A percentile compares a stretch with the other conserved stretches of the same genome.
Conservation (phyloP, 2,888 invertebrate species). For the Lithosia quadra region DNA sequence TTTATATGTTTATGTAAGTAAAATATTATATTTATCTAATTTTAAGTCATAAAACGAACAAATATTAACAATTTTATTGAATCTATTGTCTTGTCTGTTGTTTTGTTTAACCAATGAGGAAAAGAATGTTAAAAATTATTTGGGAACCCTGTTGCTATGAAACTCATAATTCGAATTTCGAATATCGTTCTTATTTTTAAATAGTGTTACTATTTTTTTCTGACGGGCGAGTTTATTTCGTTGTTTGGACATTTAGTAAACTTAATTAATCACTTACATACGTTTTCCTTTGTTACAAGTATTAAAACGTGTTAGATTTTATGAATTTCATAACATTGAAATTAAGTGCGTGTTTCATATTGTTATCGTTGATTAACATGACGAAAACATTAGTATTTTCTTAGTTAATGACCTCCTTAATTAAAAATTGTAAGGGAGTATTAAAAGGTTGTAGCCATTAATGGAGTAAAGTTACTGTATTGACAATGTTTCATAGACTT, state of each 20-base stretch:
- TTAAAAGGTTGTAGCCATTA: slow-evolving; percentile 7
- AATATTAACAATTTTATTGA: background rate
- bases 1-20: slow-evolving; percentile 80
- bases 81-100: slow-evolving; percentile 29
- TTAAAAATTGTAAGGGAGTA: slow-evolving; percentile 6
- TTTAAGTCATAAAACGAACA: background rate
- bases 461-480: background rate
- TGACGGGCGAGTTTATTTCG: slow-evolving; percentile 19
- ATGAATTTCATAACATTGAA: slow-evolving; percentile 38
- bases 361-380: slow-evolving; percentile 33
- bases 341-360: slow-evolving; percentile 40
- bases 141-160: background rate
- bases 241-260: slow-evolving; percentile 26
- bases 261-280: slow-evolving; percentile 29
- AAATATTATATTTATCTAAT: slow-evolving; percentile 27
- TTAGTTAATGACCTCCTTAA: slow-evolving; percentile 22
- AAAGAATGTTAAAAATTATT: background rate
- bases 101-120: slow-evolving; percentile 18
- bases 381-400: slow-evolving; percentile 18
- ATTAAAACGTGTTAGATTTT: slow-evolving; percentile 30
- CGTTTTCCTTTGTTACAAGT: slow-evolving; percentile 42
- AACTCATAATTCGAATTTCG: background rate
- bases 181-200: background rate
- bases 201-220: background rate
- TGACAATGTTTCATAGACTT: background rate